phyloP scores from a whole-genome alignment of 2,888 invertebrate genomes.

The Callinectes sapidus region DNA sequence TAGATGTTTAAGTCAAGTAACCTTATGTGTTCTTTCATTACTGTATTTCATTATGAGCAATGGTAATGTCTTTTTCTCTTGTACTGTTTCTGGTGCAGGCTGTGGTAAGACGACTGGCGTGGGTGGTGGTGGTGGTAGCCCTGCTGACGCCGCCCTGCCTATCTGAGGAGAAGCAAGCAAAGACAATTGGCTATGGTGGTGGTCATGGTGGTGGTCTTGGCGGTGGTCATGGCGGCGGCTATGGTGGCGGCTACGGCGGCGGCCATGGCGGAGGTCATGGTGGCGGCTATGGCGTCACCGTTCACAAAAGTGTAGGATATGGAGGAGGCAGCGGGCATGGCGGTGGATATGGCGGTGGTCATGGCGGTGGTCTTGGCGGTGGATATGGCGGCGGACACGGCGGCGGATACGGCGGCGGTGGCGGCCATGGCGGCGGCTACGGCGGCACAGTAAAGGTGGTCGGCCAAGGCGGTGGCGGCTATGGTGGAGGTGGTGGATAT shows the following conservation, averaged over 20 bases:
- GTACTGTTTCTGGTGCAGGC: background rate
- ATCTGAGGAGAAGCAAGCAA: background rate
- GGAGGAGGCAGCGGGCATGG: constrained; percentile 39
- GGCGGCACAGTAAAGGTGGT: background rate
- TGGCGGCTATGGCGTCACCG: background rate
- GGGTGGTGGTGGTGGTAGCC: background rate
- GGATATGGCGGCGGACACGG: background rate
- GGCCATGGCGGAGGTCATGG: background rate
- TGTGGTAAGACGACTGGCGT: background rate
- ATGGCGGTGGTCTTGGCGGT: constrained; percentile 35
- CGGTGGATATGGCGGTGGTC: constrained; percentile 23
- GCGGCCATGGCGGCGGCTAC: background rate
- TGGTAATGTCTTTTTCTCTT: background rate
- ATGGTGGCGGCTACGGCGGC: constrained; percentile 38
- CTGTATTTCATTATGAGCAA: background rate
- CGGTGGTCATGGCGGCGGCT: background rate
- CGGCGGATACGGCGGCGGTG: constrained; percentile 28
- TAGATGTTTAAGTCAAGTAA: background rate
- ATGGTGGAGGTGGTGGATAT: background rate
- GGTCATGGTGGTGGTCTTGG: background rate
- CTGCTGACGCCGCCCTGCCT: constrained; percentile 7
- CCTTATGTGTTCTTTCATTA: background rate
- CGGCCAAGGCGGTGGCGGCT: background rate
- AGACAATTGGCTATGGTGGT: background rate
- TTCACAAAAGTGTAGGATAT: constrained; percentile 18